Conservation (phyloP, 2,113 vertebrate species). For the Lampris megalopsis region DNA sequence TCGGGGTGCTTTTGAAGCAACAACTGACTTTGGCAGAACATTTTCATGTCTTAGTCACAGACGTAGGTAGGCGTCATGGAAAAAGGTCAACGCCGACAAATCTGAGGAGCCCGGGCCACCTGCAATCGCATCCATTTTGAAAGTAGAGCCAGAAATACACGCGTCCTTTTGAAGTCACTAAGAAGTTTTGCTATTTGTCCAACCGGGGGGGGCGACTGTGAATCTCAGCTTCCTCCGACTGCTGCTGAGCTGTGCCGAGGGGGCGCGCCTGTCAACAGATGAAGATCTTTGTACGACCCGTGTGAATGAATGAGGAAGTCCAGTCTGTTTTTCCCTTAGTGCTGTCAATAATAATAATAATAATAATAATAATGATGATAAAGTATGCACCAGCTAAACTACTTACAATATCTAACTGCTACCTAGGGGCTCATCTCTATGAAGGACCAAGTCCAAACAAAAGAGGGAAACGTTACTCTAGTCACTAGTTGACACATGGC, state of each 20-base stretch:
- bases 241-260: no score
- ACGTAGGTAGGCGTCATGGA: neutral
- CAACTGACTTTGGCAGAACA: slow-evolving; percentile 59
- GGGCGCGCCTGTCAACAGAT: no score
- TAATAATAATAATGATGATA: slow-evolving; percentile 26
- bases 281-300: no score
- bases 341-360: slow-evolving; percentile 36
- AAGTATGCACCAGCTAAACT: slow-evolving; percentile 60
- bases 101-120: no score
- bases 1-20: slow-evolving; percentile 38
- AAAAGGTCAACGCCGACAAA: no score
- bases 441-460: slow-evolving; percentile 42
- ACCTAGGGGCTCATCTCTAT: slow-evolving; percentile 43
- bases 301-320: slow-evolving; percentile 3
- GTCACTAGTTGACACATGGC: slow-evolving; percentile 59
- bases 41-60: neutral
- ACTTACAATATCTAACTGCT: slow-evolving; percentile 56
- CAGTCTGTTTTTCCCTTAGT: slow-evolving; percentile 31
- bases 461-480: slow-evolving; percentile 45
- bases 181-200: no score
- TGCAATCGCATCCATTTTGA: no score
- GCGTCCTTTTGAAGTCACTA: no score
- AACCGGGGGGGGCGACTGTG: no score
- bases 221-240: no score
- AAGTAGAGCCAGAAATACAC: no score